Conservation (phyloP, 1,140 invertebrate species). For the Panagrolaimus sp. region DNA sequence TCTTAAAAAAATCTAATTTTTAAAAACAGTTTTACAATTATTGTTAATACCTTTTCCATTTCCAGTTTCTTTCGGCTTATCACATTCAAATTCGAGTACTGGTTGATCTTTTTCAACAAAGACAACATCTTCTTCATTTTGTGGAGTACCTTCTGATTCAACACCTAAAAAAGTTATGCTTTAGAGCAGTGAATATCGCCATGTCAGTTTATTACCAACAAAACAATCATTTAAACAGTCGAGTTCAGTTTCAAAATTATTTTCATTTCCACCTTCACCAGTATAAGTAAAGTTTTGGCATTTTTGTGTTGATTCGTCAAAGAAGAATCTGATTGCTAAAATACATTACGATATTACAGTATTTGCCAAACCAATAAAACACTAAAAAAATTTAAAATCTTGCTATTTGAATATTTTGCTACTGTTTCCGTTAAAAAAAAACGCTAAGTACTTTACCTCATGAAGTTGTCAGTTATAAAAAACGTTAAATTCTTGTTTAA, state of each 20-base stretch:
- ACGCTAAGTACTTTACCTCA: too few relatives aligned
- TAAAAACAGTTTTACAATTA: neutral
- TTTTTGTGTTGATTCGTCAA: slow-evolving; percentile 19
- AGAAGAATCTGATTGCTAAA: slow-evolving; percentile 19
- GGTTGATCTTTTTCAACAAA: neutral
- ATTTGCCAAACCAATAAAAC: neutral
- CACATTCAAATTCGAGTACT: neutral
- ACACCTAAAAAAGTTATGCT: too few relatives aligned
- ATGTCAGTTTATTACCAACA: neutral
- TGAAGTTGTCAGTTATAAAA: too few relatives aligned
- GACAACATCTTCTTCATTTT: neutral
- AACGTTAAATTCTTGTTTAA: too few relatives aligned
- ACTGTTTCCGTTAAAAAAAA: too few relatives aligned
- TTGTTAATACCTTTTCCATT: neutral
- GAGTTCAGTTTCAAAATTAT: slow-evolving; percentile 30
- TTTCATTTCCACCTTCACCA: slow-evolving; percentile 29
- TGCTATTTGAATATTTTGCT: too few relatives aligned
- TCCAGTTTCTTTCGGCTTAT: neutral
- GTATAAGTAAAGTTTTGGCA: slow-evolving; percentile 28
- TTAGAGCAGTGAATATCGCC: too few relatives aligned
- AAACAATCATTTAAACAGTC: slow-evolving; percentile 34
- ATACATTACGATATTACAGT: neutral
- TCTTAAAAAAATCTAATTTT: too few relatives aligned
- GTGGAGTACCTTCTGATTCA: neutral
- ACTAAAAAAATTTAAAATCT: too few relatives aligned